These are phyloP conservation scores for Alectoris magna DNA, from an alignment of 2,797 vertebrate species.

Conservation along the genomic window DNA sequence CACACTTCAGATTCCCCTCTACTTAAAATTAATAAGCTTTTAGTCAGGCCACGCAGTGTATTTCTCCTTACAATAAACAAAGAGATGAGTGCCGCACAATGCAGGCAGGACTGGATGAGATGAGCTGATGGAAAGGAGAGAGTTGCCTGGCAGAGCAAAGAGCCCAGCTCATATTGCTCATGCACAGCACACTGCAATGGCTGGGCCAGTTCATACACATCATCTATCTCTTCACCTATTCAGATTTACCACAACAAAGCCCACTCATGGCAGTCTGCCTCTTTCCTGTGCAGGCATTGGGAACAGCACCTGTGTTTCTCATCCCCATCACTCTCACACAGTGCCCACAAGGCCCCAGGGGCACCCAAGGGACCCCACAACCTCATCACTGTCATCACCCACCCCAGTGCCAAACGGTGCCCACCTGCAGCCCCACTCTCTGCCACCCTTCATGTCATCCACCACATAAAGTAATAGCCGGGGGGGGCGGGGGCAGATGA, in stretches of 20 bases:
- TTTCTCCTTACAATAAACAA: not conserved
- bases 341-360: rapidly evolving
- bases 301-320: rapidly evolving
- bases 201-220: not conserved
- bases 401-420: not conserved
- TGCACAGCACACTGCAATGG: not conserved
- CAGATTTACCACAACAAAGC: not conserved
- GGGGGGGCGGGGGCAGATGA: rapidly evolving
- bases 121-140: not conserved
- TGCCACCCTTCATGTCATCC: not conserved
- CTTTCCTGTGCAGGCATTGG: rapidly evolving
- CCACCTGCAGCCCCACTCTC: not conserved
- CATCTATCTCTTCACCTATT: not conserved
- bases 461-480: not conserved
- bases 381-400: not conserved
- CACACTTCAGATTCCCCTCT: not conserved
- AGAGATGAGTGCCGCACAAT: not conserved
- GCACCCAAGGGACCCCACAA: not conserved
- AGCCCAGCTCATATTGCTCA: not conserved
- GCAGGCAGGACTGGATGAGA: not conserved
- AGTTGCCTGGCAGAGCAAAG: not conserved
- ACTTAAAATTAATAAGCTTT: slow-evolving; percentile 44
- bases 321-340: rapidly evolving
- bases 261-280: rapidly evolving
- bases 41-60: not conserved